These are phyloP conservation scores for Macrosteles quadrilineatus DNA, from an alignment of 1,140 invertebrate species.

Conservation along the genomic window DNA sequence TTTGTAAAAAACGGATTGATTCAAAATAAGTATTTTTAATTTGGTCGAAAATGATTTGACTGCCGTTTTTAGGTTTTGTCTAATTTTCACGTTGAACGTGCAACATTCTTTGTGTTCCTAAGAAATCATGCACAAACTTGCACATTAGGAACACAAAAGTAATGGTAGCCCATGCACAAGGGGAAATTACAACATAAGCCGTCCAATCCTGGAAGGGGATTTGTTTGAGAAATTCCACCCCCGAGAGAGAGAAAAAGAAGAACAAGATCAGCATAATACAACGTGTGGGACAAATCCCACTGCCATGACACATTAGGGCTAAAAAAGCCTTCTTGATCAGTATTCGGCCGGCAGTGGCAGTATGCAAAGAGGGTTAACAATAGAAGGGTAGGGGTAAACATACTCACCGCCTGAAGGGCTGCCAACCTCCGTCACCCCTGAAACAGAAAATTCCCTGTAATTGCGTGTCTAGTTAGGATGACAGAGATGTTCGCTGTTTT, in stretches of 20 bases:
- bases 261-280: background rate
- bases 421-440: background rate
- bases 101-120: too few relatives aligned
- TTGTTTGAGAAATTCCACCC: background rate
- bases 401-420: background rate
- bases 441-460: conserved; percentile 15
- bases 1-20: too few relatives aligned
- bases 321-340: background rate
- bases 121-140: too few relatives aligned
- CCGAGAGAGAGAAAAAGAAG: background rate
- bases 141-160: too few relatives aligned
- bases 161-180: too few relatives aligned
- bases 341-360: background rate
- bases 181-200: too few relatives aligned
- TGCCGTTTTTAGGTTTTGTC: too few relatives aligned
- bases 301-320: conserved; percentile 9
- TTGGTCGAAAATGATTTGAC: too few relatives aligned
- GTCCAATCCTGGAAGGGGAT: background rate
- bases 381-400: conserved; percentile 21
- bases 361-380: conserved; percentile 24
- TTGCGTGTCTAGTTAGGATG: conserved; percentile 6
- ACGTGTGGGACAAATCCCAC: background rate
- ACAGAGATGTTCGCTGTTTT: background rate
- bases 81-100: too few relatives aligned
- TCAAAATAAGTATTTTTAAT: too few relatives aligned